These are phyloP conservation scores for Drosophila tanythrix DNA, from an alignment of 2,888 invertebrate genomes.

Conservation along the genomic window DNA sequence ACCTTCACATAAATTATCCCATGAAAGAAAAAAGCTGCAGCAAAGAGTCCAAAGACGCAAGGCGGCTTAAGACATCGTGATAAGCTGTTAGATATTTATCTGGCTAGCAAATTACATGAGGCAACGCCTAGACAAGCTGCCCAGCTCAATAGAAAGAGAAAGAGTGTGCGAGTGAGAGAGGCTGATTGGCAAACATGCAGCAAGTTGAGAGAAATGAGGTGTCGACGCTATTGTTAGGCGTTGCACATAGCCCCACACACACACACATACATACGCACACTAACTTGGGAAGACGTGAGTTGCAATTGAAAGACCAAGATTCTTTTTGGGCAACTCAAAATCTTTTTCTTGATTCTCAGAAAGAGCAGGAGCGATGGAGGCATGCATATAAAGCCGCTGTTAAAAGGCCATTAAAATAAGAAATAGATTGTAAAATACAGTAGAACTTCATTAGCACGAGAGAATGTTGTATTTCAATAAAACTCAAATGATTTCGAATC, in stretches of 20 bases:
- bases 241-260: conserved; percentile 27
- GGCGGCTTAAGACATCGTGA: conserved; percentile 78
- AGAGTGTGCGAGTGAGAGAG: conserved; percentile 2
- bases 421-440: neutral
- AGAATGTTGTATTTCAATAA: neutral
- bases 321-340: conserved; percentile 10
- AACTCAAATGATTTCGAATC: neutral
- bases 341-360: conserved; percentile 6
- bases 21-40: conserved; percentile 62
- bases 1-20: conserved; percentile 80
- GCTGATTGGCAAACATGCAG: conserved; percentile 32
- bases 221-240: conserved; percentile 71
- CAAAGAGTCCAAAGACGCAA: conserved; percentile 15
- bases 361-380: neutral
- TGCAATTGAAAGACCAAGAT: conserved; percentile 31
- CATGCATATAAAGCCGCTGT: neutral
- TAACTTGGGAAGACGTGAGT: conserved; percentile 38
- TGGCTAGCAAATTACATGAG: conserved; percentile 76
- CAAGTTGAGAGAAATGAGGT: conserved; percentile 70
- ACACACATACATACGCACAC: neutral
- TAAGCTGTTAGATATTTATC: conserved; percentile 77
- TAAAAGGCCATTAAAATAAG: conserved; percentile 4
- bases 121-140: conserved; percentile 75
- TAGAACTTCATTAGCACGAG: neutral
- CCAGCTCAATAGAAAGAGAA: conserved; percentile 2